Conservation (phyloP, 2,888 invertebrate species). For the Luffia ferchaultella region DNA sequence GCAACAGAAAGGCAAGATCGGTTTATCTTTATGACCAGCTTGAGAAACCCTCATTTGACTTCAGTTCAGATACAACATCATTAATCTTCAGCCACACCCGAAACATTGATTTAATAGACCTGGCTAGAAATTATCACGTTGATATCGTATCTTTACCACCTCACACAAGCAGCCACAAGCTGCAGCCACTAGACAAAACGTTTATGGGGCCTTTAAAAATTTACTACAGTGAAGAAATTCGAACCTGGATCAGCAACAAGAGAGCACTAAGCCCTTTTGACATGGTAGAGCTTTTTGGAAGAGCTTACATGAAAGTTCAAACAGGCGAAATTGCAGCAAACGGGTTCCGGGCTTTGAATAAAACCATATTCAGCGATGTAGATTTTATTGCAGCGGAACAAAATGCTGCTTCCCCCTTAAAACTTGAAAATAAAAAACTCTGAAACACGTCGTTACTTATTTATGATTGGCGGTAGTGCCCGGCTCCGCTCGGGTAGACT, state of each 20-base stretch:
- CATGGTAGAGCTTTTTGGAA: slow-evolving; percentile 15
- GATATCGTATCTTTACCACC: slow-evolving; percentile 19
- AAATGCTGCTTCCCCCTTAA: too few species aligned
- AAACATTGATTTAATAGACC: slow-evolving; percentile 7
- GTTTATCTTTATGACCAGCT: too few species aligned
- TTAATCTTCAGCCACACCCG: slow-evolving; percentile 8
- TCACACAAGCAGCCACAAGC: slow-evolving; percentile 20
- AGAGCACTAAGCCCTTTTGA: slow-evolving; percentile 13
- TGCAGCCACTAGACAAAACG: slow-evolving; percentile 16
- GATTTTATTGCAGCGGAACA: slow-evolving; percentile 14
- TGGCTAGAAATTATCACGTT: slow-evolving; percentile 18
- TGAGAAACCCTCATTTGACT: too few species aligned
- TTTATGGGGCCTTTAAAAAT: background rate
- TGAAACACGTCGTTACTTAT: too few species aligned
- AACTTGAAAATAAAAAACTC: too few species aligned
- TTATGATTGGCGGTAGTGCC: too few species aligned
- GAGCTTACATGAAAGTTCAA: slow-evolving; percentile 15
- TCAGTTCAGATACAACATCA: too few species aligned
- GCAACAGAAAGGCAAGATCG: too few species aligned
- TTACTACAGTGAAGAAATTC: slow-evolving; percentile 2
- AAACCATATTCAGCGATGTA: slow-evolving; percentile 12
- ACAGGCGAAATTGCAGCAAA: slow-evolving; percentile 16
- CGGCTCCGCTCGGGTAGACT: too few species aligned
- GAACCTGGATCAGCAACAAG: slow-evolving; percentile 6
- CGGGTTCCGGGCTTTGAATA: slow-evolving; percentile 14